Percentiles rank a stretch among this genome's conserved stretches.
phyloP scores from a whole-genome alignment of 2,888 invertebrate species.

The Hydraecia micacea region DNA sequence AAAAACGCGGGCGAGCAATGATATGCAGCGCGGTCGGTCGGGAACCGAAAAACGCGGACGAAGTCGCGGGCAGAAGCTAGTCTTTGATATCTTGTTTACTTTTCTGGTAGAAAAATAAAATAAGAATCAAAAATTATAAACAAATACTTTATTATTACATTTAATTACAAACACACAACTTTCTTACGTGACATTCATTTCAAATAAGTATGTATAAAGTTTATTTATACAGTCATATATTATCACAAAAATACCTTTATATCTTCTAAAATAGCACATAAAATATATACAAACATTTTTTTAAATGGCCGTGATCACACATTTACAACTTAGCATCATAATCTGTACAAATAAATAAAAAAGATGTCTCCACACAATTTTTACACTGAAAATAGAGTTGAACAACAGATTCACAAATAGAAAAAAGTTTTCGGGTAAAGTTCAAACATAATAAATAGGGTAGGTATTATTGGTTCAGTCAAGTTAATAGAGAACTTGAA shows the following conservation, averaged over 20 bases:
- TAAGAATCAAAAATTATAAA: slow-evolving; percentile 7
- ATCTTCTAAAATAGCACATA: slow-evolving; percentile 19
- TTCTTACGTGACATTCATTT: slow-evolving; percentile 50
- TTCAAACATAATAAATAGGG: not conserved
- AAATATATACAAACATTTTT: slow-evolving; percentile 47
- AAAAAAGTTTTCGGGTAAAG: not conserved
- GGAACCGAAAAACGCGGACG: no score
- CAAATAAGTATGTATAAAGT: slow-evolving; percentile 27
- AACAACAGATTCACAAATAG: not conserved
- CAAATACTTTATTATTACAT: slow-evolving; percentile 57
- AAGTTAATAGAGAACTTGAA: slow-evolving; percentile 12
- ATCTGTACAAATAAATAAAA: slow-evolving; percentile 62
- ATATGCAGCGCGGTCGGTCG: no score
- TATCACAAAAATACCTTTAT: slow-evolving; percentile 9
- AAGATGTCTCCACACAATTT: not conserved
- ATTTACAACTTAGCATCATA: slow-evolving; percentile 57
- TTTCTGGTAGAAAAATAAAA: not conserved
- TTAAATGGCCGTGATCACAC: slow-evolving; percentile 54
- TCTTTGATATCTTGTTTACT: not conserved
- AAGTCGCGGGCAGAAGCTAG: no score
- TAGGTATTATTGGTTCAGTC: slow-evolving; percentile 14
- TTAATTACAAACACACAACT: slow-evolving; percentile 45
- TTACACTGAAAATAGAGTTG: slow-evolving; percentile 1
- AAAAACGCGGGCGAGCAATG: no score
- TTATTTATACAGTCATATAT: slow-evolving; percentile 26